Conservation (phyloP, 2,888 invertebrate species). For the Catocala sponsa region DNA sequence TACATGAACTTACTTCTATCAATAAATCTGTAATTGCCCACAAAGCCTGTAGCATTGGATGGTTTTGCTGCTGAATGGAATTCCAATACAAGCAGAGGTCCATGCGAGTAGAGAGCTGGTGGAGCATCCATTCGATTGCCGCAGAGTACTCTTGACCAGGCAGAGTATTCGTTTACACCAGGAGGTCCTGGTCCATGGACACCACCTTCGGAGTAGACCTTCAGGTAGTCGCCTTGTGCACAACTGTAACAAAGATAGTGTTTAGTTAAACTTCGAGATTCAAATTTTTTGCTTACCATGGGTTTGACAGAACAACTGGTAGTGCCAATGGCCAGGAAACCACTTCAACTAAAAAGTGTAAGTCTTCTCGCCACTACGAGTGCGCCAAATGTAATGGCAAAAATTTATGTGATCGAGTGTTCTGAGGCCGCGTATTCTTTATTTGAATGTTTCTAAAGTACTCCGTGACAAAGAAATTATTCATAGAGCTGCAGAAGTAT, state of each 20-base stretch:
- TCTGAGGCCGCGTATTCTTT: too few species aligned
- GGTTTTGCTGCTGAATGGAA: slow-evolving; percentile 89
- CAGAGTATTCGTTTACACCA: slow-evolving; percentile 92
- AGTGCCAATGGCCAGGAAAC: too few species aligned
- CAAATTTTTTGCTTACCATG: too few species aligned
- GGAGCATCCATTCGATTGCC: slow-evolving; percentile 91
- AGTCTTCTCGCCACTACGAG: too few species aligned
- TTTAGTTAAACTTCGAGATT: too few species aligned
- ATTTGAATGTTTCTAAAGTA: too few species aligned
- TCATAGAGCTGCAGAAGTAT: too few species aligned
- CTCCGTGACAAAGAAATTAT: too few species aligned
- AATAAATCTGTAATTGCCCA: slow-evolving; percentile 93
- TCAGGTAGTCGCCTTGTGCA: slow-evolving; percentile 91
- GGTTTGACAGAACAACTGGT: too few species aligned
- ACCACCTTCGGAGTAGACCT: slow-evolving; percentile 93
- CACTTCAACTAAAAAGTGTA: too few species aligned
- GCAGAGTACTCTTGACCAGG: slow-evolving; percentile 92
- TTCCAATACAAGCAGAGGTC: slow-evolving; percentile 91
- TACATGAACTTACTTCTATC: slow-evolving; percentile 90
- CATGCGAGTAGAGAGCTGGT: slow-evolving; percentile 92
- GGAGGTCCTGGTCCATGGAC: slow-evolving; percentile 91
- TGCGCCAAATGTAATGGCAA: too few species aligned
- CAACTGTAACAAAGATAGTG: slow-evolving; percentile 85
- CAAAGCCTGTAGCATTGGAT: slow-evolving; percentile 90
- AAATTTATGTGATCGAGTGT: too few species aligned